Percentiles rank a stretch among this genome's conserved stretches.
These are phyloP conservation scores for Hyla sarda DNA, from an alignment of 2,113 vertebrate species.

Conservation along the genomic window DNA sequence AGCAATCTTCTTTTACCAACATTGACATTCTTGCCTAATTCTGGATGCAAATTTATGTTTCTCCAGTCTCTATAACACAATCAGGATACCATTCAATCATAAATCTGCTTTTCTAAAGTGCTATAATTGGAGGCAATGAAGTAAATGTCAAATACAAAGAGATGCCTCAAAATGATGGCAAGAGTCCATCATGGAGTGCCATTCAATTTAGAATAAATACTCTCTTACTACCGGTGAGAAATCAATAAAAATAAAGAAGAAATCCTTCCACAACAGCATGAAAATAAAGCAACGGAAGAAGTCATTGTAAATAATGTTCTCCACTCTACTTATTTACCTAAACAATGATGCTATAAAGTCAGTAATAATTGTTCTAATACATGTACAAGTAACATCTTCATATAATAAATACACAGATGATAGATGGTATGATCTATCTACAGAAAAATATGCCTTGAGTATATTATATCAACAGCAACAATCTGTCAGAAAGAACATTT, in stretches of 20 bases:
- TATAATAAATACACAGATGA: too few species aligned
- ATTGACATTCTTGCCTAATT: background rate
- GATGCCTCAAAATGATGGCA: background rate
- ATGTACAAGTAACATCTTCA: too few species aligned
- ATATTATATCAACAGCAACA: too few species aligned
- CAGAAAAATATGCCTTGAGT: too few species aligned
- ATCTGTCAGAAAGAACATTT: too few species aligned
- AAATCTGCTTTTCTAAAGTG: background rate
- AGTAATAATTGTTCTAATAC: too few species aligned
- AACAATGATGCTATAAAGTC: too few species aligned
- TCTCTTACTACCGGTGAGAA: background rate
- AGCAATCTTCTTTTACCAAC: background rate
- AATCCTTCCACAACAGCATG: too few species aligned
- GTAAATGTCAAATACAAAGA: background rate
- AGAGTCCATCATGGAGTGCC: background rate
- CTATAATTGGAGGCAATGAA: background rate
- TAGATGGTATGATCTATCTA: too few species aligned
- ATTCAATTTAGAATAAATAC: background rate
- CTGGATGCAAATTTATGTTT: slow-evolving; percentile 3
- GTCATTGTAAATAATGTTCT: too few species aligned
- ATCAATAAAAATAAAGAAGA: background rate
- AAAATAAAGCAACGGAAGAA: too few species aligned
- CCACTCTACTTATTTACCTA: too few species aligned
- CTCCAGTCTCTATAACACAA: background rate
- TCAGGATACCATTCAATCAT: background rate